Percentiles rank a stretch among this genome's conserved stretches.
Evolutionary conservation across 2,888 invertebrate species (phyloP).

Genomic region (Cephus runcator): DNA sequence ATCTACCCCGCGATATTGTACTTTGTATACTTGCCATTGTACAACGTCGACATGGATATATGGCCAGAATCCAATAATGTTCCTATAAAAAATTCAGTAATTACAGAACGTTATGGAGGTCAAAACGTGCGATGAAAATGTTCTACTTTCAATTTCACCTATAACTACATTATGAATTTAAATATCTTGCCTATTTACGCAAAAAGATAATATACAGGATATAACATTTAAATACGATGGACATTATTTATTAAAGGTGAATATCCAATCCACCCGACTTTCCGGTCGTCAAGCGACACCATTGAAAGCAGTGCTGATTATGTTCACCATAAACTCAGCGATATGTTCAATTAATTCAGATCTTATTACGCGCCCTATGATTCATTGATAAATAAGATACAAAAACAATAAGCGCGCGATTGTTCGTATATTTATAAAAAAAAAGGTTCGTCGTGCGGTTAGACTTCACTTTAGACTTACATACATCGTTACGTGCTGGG

Average conservation of each 20-base stretch:
- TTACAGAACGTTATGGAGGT: not conserved
- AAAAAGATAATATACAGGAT: not conserved
- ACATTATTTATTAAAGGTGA: not conserved
- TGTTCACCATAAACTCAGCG: not conserved
- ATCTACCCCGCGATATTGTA: not conserved
- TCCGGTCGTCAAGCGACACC: not conserved
- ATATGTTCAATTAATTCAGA: not conserved
- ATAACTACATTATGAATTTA: not conserved
- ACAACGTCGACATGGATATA: not conserved
- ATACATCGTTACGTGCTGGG: not conserved
- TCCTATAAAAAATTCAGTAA: not conserved
- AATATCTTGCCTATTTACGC: not conserved
- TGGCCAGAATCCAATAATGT: not conserved
- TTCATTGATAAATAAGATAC: not conserved
- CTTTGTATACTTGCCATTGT: not conserved
- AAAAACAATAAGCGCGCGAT: conserved; percentile 4
- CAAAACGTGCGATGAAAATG: not conserved
- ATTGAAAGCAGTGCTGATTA: not conserved
- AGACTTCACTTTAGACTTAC: not conserved
- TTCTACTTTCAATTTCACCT: not conserved
- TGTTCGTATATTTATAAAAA: conserved; percentile 27
- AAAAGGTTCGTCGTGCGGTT: not conserved
- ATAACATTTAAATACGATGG: not conserved
- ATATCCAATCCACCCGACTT: not conserved
- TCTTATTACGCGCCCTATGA: not conserved